Base-by-base conservation (phyloP, 2,113 vertebrate genomes). In the Anseranas semipalmata region DNA sequence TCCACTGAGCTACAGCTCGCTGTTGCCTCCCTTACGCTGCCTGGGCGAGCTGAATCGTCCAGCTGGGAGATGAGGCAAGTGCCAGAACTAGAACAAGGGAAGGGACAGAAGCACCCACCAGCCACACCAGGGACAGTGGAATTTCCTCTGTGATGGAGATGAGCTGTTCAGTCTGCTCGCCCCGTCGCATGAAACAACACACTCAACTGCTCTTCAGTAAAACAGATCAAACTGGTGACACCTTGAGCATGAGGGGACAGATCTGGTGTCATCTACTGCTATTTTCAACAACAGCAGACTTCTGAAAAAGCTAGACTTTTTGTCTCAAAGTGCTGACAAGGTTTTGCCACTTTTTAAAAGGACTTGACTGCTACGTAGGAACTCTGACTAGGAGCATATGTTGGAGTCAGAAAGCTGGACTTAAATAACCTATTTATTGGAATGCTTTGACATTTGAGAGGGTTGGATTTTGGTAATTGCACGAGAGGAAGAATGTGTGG, bases 91-190 rank as follows among this genome's bases (percentile, higher is more conserved):
- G 63, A 35, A 33, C 55, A 82, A 75, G 9, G 7, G 17, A 76
- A 76, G 10, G 27, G 22, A 30, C 15, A 50, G 48, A 58, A 82
- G 32, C 35, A 87, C 6, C 41, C 8, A 63, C 6, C n/a, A 75
- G 46, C 19, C 17, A 55, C 3, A 2, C 10, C 62, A 74, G 46
- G 53, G 53, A 19, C 9, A 43, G 20, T 0, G 0, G 33, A 25
- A 27, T 88, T 88, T 83, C 33, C 20, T 9, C 72, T 78, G 39
- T 46, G 52, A 32, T 16, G 35, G 10, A 15, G 22, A 56, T 68
- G 11, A 43, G 55, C 8, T 43, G 21, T 50, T 33, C 43, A 7
- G 27, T 28, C 17, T 60, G 24, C 17, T 59, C 37, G 33, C 16
- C 4, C 20, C 2, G 8, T 32, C 53, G 45, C 1, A 0, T 35